Base-by-base conservation (phyloP, 1,140 invertebrate species). In the Ditylenchus dipsaci region DNA sequence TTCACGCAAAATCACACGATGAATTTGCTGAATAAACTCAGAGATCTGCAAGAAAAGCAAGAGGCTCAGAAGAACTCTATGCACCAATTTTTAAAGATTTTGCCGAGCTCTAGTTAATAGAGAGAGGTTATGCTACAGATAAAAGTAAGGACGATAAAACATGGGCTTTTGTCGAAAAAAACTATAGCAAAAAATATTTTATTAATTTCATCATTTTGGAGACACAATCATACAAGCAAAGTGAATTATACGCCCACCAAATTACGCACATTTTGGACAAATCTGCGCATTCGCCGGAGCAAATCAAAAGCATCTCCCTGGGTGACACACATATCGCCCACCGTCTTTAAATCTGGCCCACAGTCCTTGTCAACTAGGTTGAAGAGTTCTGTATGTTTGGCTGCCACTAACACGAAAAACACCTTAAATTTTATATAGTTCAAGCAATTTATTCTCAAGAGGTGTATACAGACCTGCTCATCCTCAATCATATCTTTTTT, bases 401-500 rank as follows among this genome's bases (percentile, higher is more conserved):
- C 49, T 19, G 49, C 49, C 8, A 53, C 49, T 53, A 53, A 26
- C 49, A 53, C 49, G 15, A 53, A 53, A 53, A 53, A 19, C 49
- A 53, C 49, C 49, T 53, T 19, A 21, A 53, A 53, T 7, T 26
- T 53, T 7, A 7, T 21, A 53, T 53, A 7, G 3, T 53, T 19
- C 15, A 26, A 53, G n/a, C 49, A 53, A 5, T 53, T 53, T 21
- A 7, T 3, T 53, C 49, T 53, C 3, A 17, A 38, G 3, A 38
- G 33, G 33, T 38, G 3, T 7, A 17, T 3, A 5, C 15, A 21
- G 1, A 17, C 49, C 49, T 53, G 49, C 23, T 53, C 49, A 53
- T 53, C 49, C 49, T 53, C 49, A 53, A 53, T 53, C 49, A 53
- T 53, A 17, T 53, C 49, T 53, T 26, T 53, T 53, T 53, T 53